Evolutionary conservation across 2,113 vertebrate genomes (phyloP).

Genomic region (Tyto alba): DNA sequence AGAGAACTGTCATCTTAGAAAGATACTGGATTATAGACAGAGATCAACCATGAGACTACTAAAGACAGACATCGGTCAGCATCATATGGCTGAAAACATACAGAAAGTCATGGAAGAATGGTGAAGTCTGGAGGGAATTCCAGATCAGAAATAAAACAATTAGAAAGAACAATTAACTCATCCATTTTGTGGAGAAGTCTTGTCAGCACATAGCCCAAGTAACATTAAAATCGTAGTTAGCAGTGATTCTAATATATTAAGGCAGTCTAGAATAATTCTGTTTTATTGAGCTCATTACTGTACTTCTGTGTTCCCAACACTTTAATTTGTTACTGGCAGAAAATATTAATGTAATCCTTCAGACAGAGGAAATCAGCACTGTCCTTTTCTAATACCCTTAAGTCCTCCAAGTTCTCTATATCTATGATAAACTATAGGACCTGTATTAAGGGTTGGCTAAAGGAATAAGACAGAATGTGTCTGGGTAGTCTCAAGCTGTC

Average conservation of each 20-base stretch:
- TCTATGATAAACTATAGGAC: neutral
- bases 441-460: neutral
- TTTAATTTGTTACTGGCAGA: neutral
- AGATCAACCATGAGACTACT: neutral
- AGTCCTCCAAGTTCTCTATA: neutral
- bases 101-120: neutral
- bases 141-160: neutral
- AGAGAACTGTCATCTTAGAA: neutral
- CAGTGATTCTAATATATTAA: slow-evolving; percentile 1
- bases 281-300: slow-evolving; percentile 44
- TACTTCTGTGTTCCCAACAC: neutral
- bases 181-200: neutral
- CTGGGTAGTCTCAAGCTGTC: neutral
- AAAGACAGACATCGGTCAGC: neutral
- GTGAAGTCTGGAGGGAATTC: neutral
- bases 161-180: slow-evolving; percentile 33
- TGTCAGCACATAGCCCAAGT: neutral
- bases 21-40: neutral
- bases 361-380: neutral
- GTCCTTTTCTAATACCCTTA: neutral
- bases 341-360: slow-evolving; percentile 22
- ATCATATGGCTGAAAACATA: neutral
- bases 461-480: neutral
- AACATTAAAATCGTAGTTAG: neutral
- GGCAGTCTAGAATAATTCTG: neutral